Evolutionary conservation across 2,888 invertebrate genomes (phyloP).

Genomic region (Hoplodrina blanda): DNA sequence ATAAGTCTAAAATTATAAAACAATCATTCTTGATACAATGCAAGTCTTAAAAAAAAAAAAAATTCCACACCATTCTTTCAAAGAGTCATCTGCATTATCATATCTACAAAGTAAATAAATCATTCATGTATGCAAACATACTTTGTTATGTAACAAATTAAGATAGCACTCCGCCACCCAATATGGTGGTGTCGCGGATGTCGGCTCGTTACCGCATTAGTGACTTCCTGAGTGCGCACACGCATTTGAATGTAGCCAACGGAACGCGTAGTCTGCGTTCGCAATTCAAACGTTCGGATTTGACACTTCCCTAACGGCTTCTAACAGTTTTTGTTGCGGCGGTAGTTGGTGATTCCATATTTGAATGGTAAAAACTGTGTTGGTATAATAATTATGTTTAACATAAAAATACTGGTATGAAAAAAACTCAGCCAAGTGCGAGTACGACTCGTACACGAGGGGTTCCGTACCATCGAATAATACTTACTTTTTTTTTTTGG

Average conservation of each 20-base stretch:
- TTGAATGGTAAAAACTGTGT: slow-evolving; percentile 22
- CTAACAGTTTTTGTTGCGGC: slow-evolving; percentile 49
- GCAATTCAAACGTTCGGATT: slow-evolving; percentile 77
- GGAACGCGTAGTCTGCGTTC: slow-evolving; percentile 80
- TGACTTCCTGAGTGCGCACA: slow-evolving; percentile 80
- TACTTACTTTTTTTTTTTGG: no score
- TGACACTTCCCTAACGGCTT: slow-evolving; percentile 65
- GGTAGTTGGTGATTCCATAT: slow-evolving; percentile 24
- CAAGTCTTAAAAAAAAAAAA: no score
- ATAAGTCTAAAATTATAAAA: no score
- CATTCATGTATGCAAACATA: slow-evolving; percentile 49
- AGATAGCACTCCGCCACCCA: slow-evolving; percentile 61
- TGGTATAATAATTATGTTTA: not conserved
- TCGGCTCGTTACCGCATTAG: slow-evolving; percentile 83
- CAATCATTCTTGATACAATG: no score
- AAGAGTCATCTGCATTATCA: slow-evolving; percentile 13
- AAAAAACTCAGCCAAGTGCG: no score
- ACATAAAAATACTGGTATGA: no score
- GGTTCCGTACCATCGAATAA: no score
- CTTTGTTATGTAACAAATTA: slow-evolving; percentile 56
- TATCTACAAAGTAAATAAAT: slow-evolving; percentile 52
- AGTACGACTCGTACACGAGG: no score
- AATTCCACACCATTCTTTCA: slow-evolving; percentile 20
- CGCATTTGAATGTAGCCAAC: slow-evolving; percentile 77
- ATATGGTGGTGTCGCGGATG: slow-evolving; percentile 77